Percentiles rank a stretch among this genome's conserved stretches.
phyloP scores from a whole-genome alignment of 2,888 invertebrate species.

The Diarsia dahlii region DNA sequence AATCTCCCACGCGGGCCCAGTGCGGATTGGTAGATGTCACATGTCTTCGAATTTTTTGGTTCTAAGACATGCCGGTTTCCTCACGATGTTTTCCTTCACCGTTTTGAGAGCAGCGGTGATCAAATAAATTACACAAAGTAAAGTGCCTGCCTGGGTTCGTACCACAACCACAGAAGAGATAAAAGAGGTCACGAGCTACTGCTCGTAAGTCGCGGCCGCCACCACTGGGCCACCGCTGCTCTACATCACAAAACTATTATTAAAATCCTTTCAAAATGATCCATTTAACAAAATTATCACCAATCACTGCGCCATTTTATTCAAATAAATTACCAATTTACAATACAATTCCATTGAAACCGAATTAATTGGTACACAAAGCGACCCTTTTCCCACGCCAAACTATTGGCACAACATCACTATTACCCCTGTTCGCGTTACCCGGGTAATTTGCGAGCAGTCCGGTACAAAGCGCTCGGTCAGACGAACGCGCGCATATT shows the following conservation, averaged over 20 bases:
- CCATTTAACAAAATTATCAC: conserved; percentile 21
- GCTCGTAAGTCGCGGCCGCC: too few relatives aligned
- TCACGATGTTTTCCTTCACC: too few relatives aligned
- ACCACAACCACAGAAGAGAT: too few relatives aligned
- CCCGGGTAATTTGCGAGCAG: conserved; percentile 61
- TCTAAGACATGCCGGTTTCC: too few relatives aligned
- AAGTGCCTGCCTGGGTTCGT: too few relatives aligned
- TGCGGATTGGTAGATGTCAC: too few relatives aligned
- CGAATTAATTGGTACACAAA: conserved; percentile 60
- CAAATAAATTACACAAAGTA: too few relatives aligned
- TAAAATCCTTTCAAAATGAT: conserved; percentile 4
- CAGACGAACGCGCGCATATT: conserved; percentile 54
- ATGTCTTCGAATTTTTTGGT: too few relatives aligned
- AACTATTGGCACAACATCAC: conserved; percentile 49
- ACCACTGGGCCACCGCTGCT: too few relatives aligned
- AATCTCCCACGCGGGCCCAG: too few relatives aligned
- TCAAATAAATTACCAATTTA: conserved; percentile 53
- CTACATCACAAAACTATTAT: neutral
- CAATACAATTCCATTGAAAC: conserved; percentile 53
- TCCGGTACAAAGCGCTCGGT: conserved; percentile 53
- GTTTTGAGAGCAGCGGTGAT: too few relatives aligned
- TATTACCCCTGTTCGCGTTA: conserved; percentile 44
- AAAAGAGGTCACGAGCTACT: too few relatives aligned
- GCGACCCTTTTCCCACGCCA: conserved; percentile 61
- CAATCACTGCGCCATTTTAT: conserved; percentile 54